Conservation (phyloP, 1,140 invertebrate species). For the Pseudomyrmex sp. region DNA sequence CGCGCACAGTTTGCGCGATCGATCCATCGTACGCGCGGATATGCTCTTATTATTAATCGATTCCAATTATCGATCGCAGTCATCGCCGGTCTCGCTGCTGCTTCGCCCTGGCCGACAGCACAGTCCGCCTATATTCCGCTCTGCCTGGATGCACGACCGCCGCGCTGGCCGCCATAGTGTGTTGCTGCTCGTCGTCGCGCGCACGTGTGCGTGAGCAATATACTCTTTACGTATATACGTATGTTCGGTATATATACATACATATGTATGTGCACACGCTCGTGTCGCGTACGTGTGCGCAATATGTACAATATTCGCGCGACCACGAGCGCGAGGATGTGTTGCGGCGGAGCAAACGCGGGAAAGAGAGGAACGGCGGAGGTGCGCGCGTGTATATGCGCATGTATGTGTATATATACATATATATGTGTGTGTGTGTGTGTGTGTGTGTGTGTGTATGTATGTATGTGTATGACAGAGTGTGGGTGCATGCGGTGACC, state of each 20-base stretch:
- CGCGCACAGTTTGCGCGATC: not conserved
- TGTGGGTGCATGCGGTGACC: conserved; percentile 76
- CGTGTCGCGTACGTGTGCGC: not conserved
- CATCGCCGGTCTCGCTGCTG: conserved; percentile 44
- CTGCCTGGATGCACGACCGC: conserved; percentile 69
- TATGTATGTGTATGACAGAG: conserved; percentile 41
- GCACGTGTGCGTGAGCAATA: conserved; percentile 52
- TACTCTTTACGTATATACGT: conserved; percentile 52
- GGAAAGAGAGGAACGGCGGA: conserved; percentile 17
- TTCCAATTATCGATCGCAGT: conserved; percentile 64
- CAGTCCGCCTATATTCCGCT: conserved; percentile 53
- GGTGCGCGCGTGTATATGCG: conserved; percentile 13
- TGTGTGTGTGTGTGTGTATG: conserved; percentile 24
- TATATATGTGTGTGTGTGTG: conserved; percentile 23
- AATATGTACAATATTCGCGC: conserved; percentile 23
- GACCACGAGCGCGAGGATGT: conserved; percentile 48
- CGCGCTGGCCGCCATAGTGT: conserved; percentile 61
- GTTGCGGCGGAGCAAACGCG: conserved; percentile 26
- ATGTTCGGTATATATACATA: conserved; percentile 35
- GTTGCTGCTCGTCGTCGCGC: conserved; percentile 59
- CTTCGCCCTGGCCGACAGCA: conserved; percentile 55
- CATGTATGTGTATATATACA: too few relatives aligned
- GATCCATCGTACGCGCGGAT: too few relatives aligned
- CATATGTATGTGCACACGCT: conserved; percentile 42
- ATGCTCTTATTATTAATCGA: conserved; percentile 61